Evolutionary conservation across 2,888 invertebrate genomes (phyloP), one percentile per base, ranked within the genome.

Genomic region (Gymnocheta viridis): DNA sequence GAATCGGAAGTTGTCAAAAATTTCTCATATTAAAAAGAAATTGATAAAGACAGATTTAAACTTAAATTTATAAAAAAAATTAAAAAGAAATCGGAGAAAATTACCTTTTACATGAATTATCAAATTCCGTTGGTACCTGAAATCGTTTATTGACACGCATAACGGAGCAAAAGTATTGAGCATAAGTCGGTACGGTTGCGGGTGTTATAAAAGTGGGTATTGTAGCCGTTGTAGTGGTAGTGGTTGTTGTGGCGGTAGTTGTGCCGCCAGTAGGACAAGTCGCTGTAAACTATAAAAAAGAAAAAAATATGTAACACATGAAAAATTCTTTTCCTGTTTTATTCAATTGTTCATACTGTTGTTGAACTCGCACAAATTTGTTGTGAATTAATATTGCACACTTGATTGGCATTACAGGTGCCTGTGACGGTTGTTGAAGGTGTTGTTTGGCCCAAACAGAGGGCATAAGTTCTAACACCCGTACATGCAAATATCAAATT

Each of bases 401-500:
- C 88, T 66, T 87, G 86, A 54, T 85, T 86, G 4, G 77, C n/a
- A 22, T 77, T 85, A 86, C 90, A 90, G 38, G 49, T 86, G 22
- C 88, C 88, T 7, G 19, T 44, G 17, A 49, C 22, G 4, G 73
- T 41, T 9, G 74, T 38, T 4, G 87, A 87, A 0, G 87, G 86
- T 27, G 73, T 78, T 7, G 54, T 56, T 5, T 86, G 86, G 32
- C 90, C 90, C 69, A 89, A 82, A 60, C 90, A 90, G 14, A 90
- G 86, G 0, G 89, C 87, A 51, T 88, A 90, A 9, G 85, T 88
- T 38, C 51, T 82, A 12, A 85, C 78, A 4, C 88, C 87, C 3
- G 89, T 90, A 78, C 90, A 90, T 70, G 90, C 90, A 51, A 90
- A 90, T 0, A 87, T 88, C 1, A 67, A 35, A 19, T 51, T 87